A percentile compares a stretch with the other conserved stretches of the same genome.
Conservation (phyloP, 1,140 invertebrate genomes). For the Psilanteris sp. region DNA sequence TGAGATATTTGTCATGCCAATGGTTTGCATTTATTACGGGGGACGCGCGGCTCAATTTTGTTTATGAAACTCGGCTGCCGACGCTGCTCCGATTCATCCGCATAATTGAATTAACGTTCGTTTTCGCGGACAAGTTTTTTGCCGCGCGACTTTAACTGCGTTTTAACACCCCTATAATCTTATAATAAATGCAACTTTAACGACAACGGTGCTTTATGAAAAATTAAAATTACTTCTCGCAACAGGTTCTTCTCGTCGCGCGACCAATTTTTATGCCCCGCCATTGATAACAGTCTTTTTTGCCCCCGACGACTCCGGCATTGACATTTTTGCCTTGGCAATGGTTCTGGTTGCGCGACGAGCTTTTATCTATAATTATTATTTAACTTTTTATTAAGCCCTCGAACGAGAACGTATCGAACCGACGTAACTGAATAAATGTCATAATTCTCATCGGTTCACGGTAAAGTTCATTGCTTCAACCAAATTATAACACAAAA, state of each 20-base stretch:
- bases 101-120: too few relatives aligned
- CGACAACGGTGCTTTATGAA: constrained; percentile 16
- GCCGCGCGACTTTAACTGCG: constrained; percentile 17
- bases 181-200: constrained; percentile 40
- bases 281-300: too few relatives aligned
- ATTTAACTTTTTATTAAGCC: too few relatives aligned
- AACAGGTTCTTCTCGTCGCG: constrained; percentile 33
- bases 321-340: too few relatives aligned
- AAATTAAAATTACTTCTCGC: constrained; percentile 22
- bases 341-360: too few relatives aligned
- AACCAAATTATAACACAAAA: constrained; percentile 10
- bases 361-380: too few relatives aligned
- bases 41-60: constrained; percentile 27
- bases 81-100: too few relatives aligned
- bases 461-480: too few relatives aligned
- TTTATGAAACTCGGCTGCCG: constrained; percentile 23
- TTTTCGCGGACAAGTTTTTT: background rate
- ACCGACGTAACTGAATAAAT: background rate
- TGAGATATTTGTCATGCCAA: constrained; percentile 44
- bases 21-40: constrained; percentile 14
- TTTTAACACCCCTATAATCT: constrained; percentile 18
- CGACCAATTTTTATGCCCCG: constrained; percentile 24
- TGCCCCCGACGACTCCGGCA: too few relatives aligned
- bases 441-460: too few relatives aligned
- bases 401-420: background rate